These are phyloP conservation scores for Mormyrus iriodes DNA, from an alignment of 2,113 vertebrate species.

Conservation along the genomic window DNA sequence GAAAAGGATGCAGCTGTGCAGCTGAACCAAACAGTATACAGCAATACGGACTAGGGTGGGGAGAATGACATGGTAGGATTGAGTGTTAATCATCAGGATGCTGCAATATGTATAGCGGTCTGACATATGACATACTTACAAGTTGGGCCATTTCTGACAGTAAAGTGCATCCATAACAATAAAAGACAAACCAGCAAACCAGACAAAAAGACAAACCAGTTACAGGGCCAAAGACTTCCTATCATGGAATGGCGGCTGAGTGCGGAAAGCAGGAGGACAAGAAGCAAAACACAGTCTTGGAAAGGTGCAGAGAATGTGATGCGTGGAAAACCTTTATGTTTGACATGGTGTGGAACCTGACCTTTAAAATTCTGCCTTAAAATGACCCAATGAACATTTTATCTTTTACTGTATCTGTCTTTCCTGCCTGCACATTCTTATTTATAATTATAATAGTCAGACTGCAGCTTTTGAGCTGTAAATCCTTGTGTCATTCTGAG, in stretches of 20 bases:
- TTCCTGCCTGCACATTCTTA: background rate
- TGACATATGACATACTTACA: background rate
- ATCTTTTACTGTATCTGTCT: background rate
- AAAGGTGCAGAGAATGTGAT: background rate
- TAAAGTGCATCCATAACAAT: background rate
- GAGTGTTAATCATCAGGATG: background rate
- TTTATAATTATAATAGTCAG: background rate
- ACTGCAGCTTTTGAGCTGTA: background rate
- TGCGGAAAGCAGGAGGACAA: background rate
- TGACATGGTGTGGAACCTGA: conserved; percentile 6
- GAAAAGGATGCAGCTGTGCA: background rate
- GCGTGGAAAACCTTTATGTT: background rate
- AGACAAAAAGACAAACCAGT: too few species aligned
- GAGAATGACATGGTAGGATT: too few species aligned
- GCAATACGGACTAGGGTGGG: too few species aligned
- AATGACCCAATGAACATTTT: background rate
- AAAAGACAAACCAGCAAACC: background rate
- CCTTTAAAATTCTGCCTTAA: conserved; percentile 1
- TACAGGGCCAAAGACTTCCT: background rate
- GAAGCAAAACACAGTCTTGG: background rate
- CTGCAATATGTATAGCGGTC: background rate
- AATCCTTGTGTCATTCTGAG: background rate
- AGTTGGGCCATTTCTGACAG: background rate
- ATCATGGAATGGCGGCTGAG: background rate
- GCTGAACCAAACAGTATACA: background rate